Evolutionary conservation across 1,140 invertebrate genomes (phyloP).

Genomic region (Magallana angulata): DNA sequence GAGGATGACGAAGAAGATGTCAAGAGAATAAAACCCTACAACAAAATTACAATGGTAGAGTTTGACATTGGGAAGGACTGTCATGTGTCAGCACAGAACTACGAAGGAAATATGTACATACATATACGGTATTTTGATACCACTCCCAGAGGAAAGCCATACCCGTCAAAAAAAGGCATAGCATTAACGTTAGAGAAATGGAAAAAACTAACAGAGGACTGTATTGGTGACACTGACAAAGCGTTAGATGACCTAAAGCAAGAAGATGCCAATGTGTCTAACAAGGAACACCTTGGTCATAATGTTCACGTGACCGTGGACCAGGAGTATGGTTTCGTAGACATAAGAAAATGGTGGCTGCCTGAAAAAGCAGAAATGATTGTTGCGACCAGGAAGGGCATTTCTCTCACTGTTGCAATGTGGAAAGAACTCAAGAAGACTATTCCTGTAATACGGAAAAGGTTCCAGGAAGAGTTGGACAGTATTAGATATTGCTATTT

Average conservation of each 20-base stretch:
- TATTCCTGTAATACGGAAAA: neutral
- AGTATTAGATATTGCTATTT: neutral
- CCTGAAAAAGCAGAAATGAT: neutral
- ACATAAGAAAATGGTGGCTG: conserved; percentile 13
- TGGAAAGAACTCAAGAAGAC: conserved; percentile 8
- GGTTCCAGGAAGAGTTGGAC: neutral
- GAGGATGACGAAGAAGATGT: neutral
- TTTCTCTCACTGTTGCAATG: neutral
- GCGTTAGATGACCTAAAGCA: neutral
- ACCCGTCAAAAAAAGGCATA: neutral
- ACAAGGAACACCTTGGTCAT: conserved; percentile 1
- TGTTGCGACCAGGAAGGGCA: neutral
- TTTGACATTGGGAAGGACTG: neutral
- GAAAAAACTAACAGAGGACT: neutral
- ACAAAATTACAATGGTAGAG: neutral
- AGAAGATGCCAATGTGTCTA: neutral
- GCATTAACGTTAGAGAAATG: neutral
- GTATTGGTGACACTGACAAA: neutral
- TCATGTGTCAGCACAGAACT: neutral
- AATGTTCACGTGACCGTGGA: neutral
- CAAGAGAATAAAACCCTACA: neutral
- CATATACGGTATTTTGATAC: neutral
- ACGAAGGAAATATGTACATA: neutral
- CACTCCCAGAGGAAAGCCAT: neutral
- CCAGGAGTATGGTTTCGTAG: neutral